Conservation (phyloP, 1,140 invertebrate species). For the Bombyx mori region DNA sequence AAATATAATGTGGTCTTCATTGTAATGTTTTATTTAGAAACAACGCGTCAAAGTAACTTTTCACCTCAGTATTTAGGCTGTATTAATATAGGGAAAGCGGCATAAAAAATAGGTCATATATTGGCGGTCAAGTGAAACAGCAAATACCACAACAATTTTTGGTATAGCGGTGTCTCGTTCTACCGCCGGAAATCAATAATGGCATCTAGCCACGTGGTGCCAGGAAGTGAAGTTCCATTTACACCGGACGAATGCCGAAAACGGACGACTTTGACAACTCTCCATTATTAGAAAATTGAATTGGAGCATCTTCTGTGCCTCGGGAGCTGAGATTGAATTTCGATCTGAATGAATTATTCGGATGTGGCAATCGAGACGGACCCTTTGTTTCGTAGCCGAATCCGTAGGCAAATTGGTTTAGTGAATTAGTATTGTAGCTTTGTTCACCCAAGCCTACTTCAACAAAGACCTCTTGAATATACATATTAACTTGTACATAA, state of each 20-base stretch:
- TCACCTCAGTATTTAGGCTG: slow-evolving; percentile 65
- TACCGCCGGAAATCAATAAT: slow-evolving; percentile 68
- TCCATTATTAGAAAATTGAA: slow-evolving; percentile 21
- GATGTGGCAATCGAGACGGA: slow-evolving; percentile 4
- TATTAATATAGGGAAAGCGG: slow-evolving; percentile 68
- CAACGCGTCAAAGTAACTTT: slow-evolving; percentile 47
- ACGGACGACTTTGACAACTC: slow-evolving; percentile 27
- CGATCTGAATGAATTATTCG: slow-evolving; percentile 6
- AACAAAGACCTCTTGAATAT: too few species aligned
- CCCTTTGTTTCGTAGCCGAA: slow-evolving; percentile 4
- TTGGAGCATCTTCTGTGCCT: slow-evolving; percentile 13
- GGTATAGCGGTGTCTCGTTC: slow-evolving; percentile 54
- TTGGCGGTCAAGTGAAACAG: slow-evolving; percentile 54
- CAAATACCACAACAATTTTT: slow-evolving; percentile 70
- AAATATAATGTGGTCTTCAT: too few species aligned
- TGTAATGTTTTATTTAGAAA: background rate
- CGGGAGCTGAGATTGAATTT: slow-evolving; percentile 19
- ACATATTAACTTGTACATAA: too few species aligned
- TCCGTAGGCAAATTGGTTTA: slow-evolving; percentile 6
- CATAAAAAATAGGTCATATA: slow-evolving; percentile 71
- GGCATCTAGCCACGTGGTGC: slow-evolving; percentile 64
- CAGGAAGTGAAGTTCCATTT: slow-evolving; percentile 58
- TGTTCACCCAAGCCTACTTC: too few species aligned
- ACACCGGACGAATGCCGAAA: slow-evolving; percentile 39
- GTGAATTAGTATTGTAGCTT: background rate